These are phyloP conservation scores for Uria lomvia DNA, from an alignment of 2,113 vertebrate species.

Conservation along the genomic window DNA sequence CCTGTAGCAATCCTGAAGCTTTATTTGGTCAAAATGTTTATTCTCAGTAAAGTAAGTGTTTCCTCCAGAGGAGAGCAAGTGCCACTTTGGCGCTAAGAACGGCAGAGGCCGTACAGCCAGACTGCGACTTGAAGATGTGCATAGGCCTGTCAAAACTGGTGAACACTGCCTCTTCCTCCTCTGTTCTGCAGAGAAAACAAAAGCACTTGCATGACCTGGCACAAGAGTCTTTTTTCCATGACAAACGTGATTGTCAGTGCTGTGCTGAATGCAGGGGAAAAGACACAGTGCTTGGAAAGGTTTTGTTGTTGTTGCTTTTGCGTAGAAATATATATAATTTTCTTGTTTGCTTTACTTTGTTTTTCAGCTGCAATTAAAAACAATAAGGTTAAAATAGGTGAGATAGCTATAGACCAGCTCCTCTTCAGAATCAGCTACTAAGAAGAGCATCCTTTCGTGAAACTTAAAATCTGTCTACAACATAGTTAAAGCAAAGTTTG, in stretches of 20 bases:
- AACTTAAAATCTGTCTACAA: background rate
- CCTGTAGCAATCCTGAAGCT: background rate
- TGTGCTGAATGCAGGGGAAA: accelerated
- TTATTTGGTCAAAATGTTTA: background rate
- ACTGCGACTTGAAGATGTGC: background rate
- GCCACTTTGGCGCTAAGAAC: accelerated
- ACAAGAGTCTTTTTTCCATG: background rate
- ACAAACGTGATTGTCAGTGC: background rate
- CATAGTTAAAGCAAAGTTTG: background rate
- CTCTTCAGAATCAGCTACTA: background rate
- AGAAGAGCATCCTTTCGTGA: background rate
- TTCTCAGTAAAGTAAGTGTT: background rate
- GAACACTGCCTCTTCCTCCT: background rate
- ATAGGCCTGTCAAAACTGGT: background rate
- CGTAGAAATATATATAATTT: background rate
- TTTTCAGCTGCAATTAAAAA: background rate
- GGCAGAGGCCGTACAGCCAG: background rate
- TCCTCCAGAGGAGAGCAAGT: background rate
- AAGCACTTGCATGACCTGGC: background rate
- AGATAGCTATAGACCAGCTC: background rate
- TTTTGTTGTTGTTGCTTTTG: background rate
- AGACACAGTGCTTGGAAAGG: background rate
- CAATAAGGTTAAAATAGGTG: background rate
- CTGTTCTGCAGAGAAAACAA: background rate
- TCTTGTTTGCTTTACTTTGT: background rate